Conservation (phyloP, 2,113 vertebrate genomes). For the Pyxicephalus adspersus region DNA sequence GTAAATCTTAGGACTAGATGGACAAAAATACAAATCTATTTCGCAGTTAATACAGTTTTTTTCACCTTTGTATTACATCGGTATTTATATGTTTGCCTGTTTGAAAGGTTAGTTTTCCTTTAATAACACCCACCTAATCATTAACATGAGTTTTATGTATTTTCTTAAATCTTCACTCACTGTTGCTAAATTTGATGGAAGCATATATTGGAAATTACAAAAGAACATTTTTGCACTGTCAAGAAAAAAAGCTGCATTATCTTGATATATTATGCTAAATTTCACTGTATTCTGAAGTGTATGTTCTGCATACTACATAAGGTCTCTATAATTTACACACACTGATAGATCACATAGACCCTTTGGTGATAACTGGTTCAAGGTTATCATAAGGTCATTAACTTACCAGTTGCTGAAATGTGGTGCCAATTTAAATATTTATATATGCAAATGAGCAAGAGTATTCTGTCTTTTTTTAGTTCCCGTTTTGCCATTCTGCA, state of each 20-base stretch:
- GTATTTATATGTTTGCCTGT: background rate
- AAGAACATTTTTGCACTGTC: constrained; percentile 33
- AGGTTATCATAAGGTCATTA: constrained; percentile 57
- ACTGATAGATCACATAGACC: background rate
- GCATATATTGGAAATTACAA: constrained; percentile 39
- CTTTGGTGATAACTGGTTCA: constrained; percentile 47
- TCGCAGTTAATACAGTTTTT: too few relatives aligned
- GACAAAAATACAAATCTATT: too few relatives aligned
- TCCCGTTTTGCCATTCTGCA: constrained; percentile 57
- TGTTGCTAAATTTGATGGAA: constrained; percentile 1
- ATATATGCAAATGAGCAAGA: constrained; percentile 55
- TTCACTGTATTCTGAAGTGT: constrained; percentile 25
- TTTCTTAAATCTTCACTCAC: constrained; percentile 9
- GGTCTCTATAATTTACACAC: constrained; percentile 11
- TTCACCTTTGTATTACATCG: too few relatives aligned
- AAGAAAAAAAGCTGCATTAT: constrained; percentile 38
- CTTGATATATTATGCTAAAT: constrained; percentile 53
- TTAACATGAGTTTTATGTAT: constrained; percentile 20
- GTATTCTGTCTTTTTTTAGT: constrained; percentile 53
- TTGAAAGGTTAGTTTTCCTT: constrained; percentile 2
- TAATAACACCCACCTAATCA: background rate
- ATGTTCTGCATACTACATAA: constrained; percentile 46
- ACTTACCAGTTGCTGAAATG: constrained; percentile 54
- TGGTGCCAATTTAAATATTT: constrained; percentile 57
- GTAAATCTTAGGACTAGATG: too few relatives aligned